Evolutionary conservation across 2,113 vertebrate species (phyloP).

Genomic region (Manacus vitellinus): DNA sequence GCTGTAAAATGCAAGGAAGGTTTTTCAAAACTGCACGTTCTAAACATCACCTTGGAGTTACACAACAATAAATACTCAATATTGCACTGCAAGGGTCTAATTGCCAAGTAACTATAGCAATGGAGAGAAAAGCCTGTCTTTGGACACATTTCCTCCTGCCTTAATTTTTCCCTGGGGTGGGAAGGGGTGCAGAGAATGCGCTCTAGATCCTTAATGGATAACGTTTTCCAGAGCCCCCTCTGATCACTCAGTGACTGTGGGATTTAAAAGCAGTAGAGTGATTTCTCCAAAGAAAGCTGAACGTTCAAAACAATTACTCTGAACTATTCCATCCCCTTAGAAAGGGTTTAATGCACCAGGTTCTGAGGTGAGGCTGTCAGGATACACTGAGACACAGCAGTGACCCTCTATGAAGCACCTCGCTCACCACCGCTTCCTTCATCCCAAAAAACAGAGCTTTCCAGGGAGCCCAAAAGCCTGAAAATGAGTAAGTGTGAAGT

Average conservation of each 20-base stretch:
- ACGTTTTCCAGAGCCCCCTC: slow-evolving; percentile 57
- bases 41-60: slow-evolving; percentile 48
- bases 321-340: background rate
- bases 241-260: slow-evolving; percentile 26
- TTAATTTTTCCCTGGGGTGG: slow-evolving; percentile 55
- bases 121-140: slow-evolving; percentile 23
- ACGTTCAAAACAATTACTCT: background rate
- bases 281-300: slow-evolving; percentile 28
- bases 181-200: slow-evolving; percentile 43
- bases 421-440: background rate
- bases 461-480: background rate
- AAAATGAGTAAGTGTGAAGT: slow-evolving; percentile 55
- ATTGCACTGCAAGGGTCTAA: background rate
- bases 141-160: slow-evolving; percentile 27
- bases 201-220: slow-evolving; percentile 54
- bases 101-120: slow-evolving; percentile 45
- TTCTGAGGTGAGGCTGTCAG: background rate
- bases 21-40: background rate
- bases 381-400: background rate
- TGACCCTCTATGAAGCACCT: background rate
- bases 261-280: slow-evolving; percentile 40
- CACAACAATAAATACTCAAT: slow-evolving; percentile 39
- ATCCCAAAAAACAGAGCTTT: background rate
- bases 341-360: background rate
- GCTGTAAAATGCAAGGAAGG: background rate